phyloP scores from a whole-genome alignment of 64 coral and sea anemone species.

The Porites australiensis region DNA sequence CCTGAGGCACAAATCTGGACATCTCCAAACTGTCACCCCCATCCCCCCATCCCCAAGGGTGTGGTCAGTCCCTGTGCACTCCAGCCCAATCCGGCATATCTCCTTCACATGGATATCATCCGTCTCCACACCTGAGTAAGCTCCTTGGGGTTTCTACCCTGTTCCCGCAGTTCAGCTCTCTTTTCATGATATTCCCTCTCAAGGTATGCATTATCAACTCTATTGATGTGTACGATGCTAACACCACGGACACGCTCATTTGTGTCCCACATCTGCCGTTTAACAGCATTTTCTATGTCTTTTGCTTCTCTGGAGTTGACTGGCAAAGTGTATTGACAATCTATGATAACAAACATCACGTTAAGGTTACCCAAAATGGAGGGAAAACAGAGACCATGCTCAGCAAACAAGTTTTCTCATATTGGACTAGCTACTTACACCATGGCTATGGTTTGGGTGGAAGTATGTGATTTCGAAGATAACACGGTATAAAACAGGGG shows the following conservation, averaged over 20 bases:
- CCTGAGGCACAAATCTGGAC: conserved; percentile 69
- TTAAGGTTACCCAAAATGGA: too few species aligned
- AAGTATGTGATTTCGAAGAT: too few species aligned
- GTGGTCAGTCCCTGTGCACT: conserved; percentile 46
- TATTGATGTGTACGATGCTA: conserved; percentile 58
- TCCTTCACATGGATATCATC: conserved; percentile 54
- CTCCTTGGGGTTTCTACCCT: conserved; percentile 69
- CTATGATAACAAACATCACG: conserved; percentile 15
- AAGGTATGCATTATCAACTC: conserved; percentile 69
- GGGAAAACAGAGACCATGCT: too few species aligned
- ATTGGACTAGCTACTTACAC: too few species aligned
- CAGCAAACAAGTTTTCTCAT: background rate
- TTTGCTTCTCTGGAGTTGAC: conserved; percentile 79
- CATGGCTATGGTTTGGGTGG: too few species aligned
- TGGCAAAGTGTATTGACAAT: conserved; percentile 78
- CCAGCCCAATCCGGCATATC: conserved; percentile 66
- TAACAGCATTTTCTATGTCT: conserved; percentile 52
- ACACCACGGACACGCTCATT: conserved; percentile 53
- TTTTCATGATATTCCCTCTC: conserved; percentile 70
- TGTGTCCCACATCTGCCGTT: conserved; percentile 47
- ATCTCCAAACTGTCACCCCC: conserved; percentile 80
- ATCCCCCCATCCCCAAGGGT: conserved; percentile 76
- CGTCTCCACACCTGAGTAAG: conserved; percentile 56
- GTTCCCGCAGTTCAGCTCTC: conserved; percentile 44
- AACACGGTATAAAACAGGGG: too few species aligned